Evolutionary conservation across 2,113 vertebrate species (phyloP).

Genomic region (Silurus meridionalis): DNA sequence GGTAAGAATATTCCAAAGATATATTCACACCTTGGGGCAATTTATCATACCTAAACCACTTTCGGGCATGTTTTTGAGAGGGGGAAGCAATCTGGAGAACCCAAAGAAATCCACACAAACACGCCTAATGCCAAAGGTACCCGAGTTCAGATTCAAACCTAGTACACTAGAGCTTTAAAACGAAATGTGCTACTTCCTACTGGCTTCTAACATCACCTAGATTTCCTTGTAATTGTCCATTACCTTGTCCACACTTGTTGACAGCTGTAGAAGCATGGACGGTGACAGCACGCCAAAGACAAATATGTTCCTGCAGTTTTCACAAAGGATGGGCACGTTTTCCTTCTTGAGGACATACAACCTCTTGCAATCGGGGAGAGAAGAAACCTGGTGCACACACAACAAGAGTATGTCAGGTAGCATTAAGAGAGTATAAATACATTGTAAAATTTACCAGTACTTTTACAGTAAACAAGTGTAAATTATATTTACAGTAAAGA

Average conservation of each 20-base stretch:
- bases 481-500: background rate
- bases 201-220: background rate
- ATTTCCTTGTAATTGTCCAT: constrained; percentile 14
- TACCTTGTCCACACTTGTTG: constrained; percentile 66
- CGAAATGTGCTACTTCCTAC: background rate
- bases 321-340: constrained; percentile 50
- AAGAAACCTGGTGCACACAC: constrained; percentile 43
- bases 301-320: constrained; percentile 64
- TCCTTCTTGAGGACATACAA: constrained; percentile 68
- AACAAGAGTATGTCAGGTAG: background rate
- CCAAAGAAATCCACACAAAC: background rate
- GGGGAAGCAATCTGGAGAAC: background rate
- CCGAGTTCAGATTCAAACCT: background rate
- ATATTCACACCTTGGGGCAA: background rate
- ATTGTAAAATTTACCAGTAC: constrained; percentile 11
- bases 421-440: background rate
- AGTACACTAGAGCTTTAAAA: background rate
- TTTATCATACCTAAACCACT: background rate
- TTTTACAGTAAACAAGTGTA: background rate
- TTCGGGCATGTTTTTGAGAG: background rate
- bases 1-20: background rate
- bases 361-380: constrained; percentile 51
- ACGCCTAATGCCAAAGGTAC: background rate
- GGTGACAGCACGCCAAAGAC: constrained; percentile 64
- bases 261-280: constrained; percentile 56